Evolutionary conservation across 2,113 vertebrate species (phyloP), one percentile per base, ranked within the genome.

Genomic region (Paramisgurnus dabryanus): DNA sequence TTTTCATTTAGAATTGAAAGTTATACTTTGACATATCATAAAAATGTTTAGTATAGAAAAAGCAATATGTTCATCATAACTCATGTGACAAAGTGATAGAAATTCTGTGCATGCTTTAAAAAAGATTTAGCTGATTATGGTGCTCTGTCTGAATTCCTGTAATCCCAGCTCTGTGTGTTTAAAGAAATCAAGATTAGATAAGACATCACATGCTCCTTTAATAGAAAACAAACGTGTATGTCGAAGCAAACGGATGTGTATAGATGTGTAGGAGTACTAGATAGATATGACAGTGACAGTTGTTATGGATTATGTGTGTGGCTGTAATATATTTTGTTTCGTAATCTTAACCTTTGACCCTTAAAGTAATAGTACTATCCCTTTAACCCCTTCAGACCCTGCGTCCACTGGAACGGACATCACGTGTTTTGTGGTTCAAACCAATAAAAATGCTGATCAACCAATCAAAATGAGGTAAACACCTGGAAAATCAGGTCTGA

Each of bases 301-400:
- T 50, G 45, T 71, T 55, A 10, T 58, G 17, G 34, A 72, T 72
- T 41, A 72, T 72, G 34, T 18, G 34, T 18, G 53, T 74, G 71
- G 40, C 43, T 64, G 72, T 7, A 45, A 22, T 34, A 22, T 34
- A 0, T 72, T 72, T 64, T 6, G 41, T 55, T 65, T 10, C 6
- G 4, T 79, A 18, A 34, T 15, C 34, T 47, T 15, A 18, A 0
- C 41, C 55, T 3, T 5, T 22, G n/a, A 13, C 4, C 11, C 11
- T 34, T 34, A 34, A 34, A 34, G 27, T 34, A 34, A 2, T 34
- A 34, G 27, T 34, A 34, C 27, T 34, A 34, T 34, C 27, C 27
- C 27, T 34, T 34, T 34, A 34, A 34, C 27, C 27, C 27, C 27
- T 34, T 34, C 27, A 34, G 27, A 34, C 27, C 27, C 27, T 34